phyloP scores from a whole-genome alignment of 64 coral and sea anemone species.

The Astreopora myriophthalma region DNA sequence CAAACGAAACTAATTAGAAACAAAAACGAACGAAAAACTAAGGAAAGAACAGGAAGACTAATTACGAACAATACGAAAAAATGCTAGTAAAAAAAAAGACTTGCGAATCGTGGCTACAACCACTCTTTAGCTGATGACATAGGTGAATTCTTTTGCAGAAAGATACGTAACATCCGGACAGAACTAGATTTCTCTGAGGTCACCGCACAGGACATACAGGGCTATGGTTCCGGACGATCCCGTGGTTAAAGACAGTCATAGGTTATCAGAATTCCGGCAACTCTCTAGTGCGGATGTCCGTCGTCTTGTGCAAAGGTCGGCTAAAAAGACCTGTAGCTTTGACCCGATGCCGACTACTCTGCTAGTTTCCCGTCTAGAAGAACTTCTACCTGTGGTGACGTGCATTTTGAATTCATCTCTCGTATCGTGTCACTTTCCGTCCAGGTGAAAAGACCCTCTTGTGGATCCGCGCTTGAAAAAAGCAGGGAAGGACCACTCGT shows the following conservation, averaged over 20 bases:
- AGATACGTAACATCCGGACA: slow-evolving; percentile 56
- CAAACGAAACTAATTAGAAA: no score
- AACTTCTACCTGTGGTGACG: slow-evolving; percentile 48
- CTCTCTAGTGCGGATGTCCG: slow-evolving; percentile 58
- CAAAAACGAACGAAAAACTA: no score
- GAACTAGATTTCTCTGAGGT: background rate
- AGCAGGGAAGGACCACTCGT: slow-evolving; percentile 45
- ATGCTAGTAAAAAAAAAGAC: no score
- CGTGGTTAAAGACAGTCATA: slow-evolving; percentile 27
- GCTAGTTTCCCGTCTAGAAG: slow-evolving; percentile 38
- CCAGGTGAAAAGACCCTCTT: background rate
- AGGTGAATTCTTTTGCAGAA: slow-evolving; percentile 48
- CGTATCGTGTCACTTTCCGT: background rate
- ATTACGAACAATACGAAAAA: no score
- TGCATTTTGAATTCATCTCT: slow-evolving; percentile 54
- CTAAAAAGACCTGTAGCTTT: slow-evolving; percentile 66
- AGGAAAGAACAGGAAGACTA: no score
- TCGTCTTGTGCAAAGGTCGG: slow-evolving; percentile 27
- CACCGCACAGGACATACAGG: background rate
- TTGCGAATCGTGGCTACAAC: no score
- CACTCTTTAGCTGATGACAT: slow-evolving; percentile 41
- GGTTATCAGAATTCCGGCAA: slow-evolving; percentile 31
- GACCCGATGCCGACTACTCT: slow-evolving; percentile 58
- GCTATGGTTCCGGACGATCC: background rate
- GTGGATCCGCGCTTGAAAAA: slow-evolving; percentile 28